Evolutionary conservation across 1,140 invertebrate species (phyloP), one percentile per base, ranked within the genome.

Genomic region (Nasonia vitripennis): DNA sequence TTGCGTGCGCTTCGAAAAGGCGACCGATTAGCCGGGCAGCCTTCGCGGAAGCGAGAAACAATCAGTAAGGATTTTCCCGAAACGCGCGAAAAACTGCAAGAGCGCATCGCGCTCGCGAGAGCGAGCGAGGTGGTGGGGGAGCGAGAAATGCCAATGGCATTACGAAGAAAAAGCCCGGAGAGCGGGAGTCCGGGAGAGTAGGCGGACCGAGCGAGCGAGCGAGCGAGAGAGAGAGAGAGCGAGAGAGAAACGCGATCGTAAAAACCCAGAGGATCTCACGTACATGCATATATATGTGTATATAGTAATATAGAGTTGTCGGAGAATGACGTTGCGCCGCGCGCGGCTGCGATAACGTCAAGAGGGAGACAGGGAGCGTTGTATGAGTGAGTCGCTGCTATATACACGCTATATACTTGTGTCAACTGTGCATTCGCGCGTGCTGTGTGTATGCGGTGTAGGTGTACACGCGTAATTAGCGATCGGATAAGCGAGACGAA

Each of bases 101-200:
- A 62, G 55, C 55, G 55, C 55, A 37, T 37, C 34, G 34, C 34
- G 34, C 34, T 3, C 34, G 34, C 34, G 34, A 37, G 34, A 62
- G 17, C 20, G 55, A 62, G 55, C 55, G 23, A 71, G 27, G 41
- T 27, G 67, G 34, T n/a, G 14, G 67, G 12, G 71, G 27, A 31
- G 31, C 71, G 12, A 75, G 70, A 83, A 74, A 85, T 80, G 78
- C 84, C 84, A 85, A 74, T 85, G 51, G 84, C 78, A 80, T 85
- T 85, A 85, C 84, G 70, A 85, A 75, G 78, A 74, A 81, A 85
- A 67, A 23, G n/a, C 5, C 41, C 6, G 17, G 6, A 37, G 68
- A 70, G 79, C 67, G 67, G 37, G 6, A 37, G 68, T 48, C 68
- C 67, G 67, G 37, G 79, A 70, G 67, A 68, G 78, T 37, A 68